These are phyloP conservation scores for Melieria picta DNA, from an alignment of 2,888 invertebrate genomes.

Conservation along the genomic window DNA sequence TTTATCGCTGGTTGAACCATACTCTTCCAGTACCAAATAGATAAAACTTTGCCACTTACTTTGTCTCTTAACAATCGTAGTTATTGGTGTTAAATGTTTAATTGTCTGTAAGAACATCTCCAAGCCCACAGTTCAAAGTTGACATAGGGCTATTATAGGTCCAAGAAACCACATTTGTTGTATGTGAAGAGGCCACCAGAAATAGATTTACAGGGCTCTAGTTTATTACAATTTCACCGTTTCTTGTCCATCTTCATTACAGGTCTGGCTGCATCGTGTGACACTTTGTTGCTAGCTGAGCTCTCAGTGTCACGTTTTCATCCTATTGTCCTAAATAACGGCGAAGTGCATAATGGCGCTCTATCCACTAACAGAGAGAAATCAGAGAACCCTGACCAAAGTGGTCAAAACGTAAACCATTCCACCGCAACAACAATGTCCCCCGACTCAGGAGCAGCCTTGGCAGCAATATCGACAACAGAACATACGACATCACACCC, in stretches of 20 bases:
- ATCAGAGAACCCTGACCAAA: slow-evolving; percentile 39
- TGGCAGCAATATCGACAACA: slow-evolving; percentile 22
- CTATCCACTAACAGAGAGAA: slow-evolving; percentile 57
- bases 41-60: too few relatives aligned
- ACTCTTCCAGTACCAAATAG: too few relatives aligned
- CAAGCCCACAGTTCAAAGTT: too few relatives aligned
- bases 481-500: slow-evolving; percentile 15
- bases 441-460: slow-evolving; percentile 32
- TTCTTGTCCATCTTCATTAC: slow-evolving; percentile 56
- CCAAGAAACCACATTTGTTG: too few relatives aligned
- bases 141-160: too few relatives aligned
- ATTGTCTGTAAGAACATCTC: too few relatives aligned
- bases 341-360: slow-evolving; percentile 57
- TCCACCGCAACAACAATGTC: slow-evolving; percentile 50
- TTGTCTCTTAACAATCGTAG: too few relatives aligned
- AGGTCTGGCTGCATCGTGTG: slow-evolving; percentile 77
- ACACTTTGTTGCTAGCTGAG: slow-evolving; percentile 74
- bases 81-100: too few relatives aligned
- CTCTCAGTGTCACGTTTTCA: slow-evolving; percentile 69
- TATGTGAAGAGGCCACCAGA: too few relatives aligned
- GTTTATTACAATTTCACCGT: too few relatives aligned
- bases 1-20: too few relatives aligned
- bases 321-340: slow-evolving; percentile 61
- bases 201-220: too few relatives aligned
- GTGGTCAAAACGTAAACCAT: slow-evolving; percentile 38